phyloP scores from a whole-genome alignment of 2,113 vertebrate genomes.

The Coturnix japonica region DNA sequence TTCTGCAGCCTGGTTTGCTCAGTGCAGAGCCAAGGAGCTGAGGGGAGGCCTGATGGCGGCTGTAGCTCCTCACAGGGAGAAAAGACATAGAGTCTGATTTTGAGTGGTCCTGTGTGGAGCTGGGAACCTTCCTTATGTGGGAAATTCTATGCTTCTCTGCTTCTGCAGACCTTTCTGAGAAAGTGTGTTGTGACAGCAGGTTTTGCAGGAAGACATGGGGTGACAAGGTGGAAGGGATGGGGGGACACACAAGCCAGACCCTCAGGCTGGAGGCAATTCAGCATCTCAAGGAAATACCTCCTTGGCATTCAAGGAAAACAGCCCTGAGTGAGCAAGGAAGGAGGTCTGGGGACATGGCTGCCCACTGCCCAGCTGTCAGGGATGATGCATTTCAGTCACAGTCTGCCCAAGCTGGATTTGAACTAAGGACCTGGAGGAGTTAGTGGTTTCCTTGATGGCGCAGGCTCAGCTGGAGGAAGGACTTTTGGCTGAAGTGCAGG shows the following conservation, averaged over 20 bases:
- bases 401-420: not conserved
- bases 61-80: no score
- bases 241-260: not conserved
- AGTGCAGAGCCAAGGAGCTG: no score
- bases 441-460: conserved; percentile 40
- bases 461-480: conserved; percentile 41
- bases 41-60: no score
- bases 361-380: not conserved
- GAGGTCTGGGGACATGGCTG: not conserved
- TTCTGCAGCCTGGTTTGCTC: not conserved
- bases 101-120: no score
- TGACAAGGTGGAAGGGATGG: not conserved
- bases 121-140: no score
- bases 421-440: conserved; percentile 36
- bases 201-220: not conserved
- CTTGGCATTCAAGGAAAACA: no score
- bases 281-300: not conserved
- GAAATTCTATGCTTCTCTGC: no score
- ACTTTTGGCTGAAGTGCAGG: conserved; percentile 44
- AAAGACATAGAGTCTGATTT: no score
- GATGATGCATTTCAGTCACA: not conserved
- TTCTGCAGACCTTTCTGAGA: not conserved
- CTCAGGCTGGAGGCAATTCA: not conserved
- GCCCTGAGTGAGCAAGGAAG: accelerated
- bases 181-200: not conserved